A percentile compares a stretch with the other conserved stretches of the same genome.
Evolutionary conservation across 2,113 vertebrate species (phyloP).

Genomic region (Seriola rivoliana): DNA sequence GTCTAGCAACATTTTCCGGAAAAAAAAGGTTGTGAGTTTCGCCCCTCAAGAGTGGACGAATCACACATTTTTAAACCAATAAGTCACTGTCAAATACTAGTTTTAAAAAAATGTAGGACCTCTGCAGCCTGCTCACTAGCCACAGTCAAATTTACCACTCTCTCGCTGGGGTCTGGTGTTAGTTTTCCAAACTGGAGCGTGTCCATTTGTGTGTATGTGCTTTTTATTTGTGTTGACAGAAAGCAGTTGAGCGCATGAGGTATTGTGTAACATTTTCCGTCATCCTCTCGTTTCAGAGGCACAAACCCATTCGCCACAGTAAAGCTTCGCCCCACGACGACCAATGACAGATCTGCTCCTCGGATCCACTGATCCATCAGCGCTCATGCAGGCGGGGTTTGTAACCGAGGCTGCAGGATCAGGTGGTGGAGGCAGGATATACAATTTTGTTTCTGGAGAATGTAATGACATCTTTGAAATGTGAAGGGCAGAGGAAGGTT

Average conservation of each 20-base stretch:
- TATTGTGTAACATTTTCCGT: constrained; percentile 64
- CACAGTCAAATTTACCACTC: neutral
- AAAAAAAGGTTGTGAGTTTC: no score
- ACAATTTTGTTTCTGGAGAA: constrained; percentile 26
- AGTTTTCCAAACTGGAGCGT: constrained; percentile 15
- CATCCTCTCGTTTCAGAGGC: constrained; percentile 81
- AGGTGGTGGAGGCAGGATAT: neutral
- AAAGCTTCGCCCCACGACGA: constrained; percentile 91
- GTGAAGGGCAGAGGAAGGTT: neutral
- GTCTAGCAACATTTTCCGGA: no score
- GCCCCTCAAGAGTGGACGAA: no score
- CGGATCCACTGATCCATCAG: constrained; percentile 78
- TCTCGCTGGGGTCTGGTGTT: constrained; percentile 12
- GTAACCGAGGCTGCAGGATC: constrained; percentile 24
- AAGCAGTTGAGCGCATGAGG: neutral
- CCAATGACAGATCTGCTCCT: constrained; percentile 91
- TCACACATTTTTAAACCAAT: no score
- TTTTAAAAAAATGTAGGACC: neutral
- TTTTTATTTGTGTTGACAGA: constrained; percentile 26
- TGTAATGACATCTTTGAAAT: constrained; percentile 14
- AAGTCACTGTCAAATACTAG: neutral
- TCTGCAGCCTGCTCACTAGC: neutral
- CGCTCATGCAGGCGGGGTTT: constrained; percentile 1
- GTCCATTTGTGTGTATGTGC: constrained; percentile 6
- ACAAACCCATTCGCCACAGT: constrained; percentile 94